phyloP scores from a whole-genome alignment of 2,888 invertebrate species.

The Hydraecia micacea region DNA sequence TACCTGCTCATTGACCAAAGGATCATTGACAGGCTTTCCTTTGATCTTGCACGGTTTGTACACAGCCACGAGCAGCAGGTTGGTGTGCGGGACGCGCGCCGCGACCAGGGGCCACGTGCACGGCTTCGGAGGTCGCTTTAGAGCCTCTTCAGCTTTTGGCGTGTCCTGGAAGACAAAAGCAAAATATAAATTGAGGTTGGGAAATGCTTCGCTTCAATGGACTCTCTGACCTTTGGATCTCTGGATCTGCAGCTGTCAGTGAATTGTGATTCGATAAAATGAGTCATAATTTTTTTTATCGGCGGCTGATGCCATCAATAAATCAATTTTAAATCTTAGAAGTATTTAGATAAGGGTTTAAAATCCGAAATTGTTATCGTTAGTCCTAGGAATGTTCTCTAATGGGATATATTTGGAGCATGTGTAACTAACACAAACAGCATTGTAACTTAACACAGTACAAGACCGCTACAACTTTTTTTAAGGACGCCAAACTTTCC shows the following conservation, averaged over 20 bases:
- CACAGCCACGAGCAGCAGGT: conserved; percentile 83
- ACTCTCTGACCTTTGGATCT: not conserved
- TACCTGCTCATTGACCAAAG: conserved; percentile 80
- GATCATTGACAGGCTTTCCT: conserved; percentile 74
- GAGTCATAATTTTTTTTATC: not conserved
- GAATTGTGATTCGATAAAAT: not conserved
- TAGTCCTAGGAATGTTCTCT: not conserved
- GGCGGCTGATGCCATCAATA: not conserved
- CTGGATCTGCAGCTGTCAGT: not conserved
- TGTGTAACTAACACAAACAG: not conserved
- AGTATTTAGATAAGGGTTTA: not conserved
- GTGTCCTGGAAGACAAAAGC: conserved; percentile 72
- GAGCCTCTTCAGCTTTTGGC: conserved; percentile 72
- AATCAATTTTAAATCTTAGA: conserved; percentile 2
- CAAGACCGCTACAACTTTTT: not conserved
- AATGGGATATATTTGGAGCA: not conserved
- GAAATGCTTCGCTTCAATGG: not conserved
- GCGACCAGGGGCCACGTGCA: conserved; percentile 85
- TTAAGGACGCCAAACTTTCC: not conserved
- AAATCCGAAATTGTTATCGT: not conserved
- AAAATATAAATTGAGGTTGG: not conserved
- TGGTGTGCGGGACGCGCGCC: conserved; percentile 81
- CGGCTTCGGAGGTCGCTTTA: conserved; percentile 72
- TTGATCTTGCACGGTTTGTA: conserved; percentile 74
- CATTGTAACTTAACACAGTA: not conserved